A percentile compares a stretch with the other conserved stretches of the same genome.
These are phyloP conservation scores for Nannospalax galili DNA, from an alignment of 2,113 vertebrate species.

Conservation along the genomic window DNA sequence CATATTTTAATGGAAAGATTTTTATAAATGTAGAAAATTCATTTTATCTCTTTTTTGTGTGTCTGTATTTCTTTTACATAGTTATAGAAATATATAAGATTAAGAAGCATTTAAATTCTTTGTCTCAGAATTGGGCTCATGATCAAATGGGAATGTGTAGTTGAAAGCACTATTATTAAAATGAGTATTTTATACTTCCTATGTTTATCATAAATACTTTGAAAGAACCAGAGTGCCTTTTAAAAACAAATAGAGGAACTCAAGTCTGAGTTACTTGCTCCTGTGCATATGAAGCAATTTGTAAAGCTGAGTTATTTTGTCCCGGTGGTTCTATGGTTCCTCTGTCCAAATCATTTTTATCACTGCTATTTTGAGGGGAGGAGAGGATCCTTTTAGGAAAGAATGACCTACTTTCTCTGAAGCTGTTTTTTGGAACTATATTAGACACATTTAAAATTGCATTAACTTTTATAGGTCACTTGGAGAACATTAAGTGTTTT, in stretches of 20 bases:
- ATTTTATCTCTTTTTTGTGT: background rate
- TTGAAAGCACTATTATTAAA: constrained; percentile 11
- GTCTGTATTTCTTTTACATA: background rate
- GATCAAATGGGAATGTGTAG: background rate
- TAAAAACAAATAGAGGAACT: no score
- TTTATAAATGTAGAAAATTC: background rate
- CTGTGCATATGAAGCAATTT: background rate
- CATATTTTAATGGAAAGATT: background rate
- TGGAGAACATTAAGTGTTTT: constrained; percentile 33
- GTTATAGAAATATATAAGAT: background rate
- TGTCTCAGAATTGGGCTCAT: background rate
- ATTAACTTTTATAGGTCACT: constrained; percentile 57
- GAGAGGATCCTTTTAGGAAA: background rate
- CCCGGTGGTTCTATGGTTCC: background rate
- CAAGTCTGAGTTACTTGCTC: background rate
- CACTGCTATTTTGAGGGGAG: background rate
- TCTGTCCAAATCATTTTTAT: constrained; percentile 35
- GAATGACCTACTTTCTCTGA: constrained; percentile 55
- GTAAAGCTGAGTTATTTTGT: background rate
- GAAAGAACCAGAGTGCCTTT: background rate
- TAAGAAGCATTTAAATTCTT: background rate
- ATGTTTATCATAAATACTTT: background rate
- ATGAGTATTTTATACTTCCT: background rate
- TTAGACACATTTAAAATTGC: constrained; percentile 48
- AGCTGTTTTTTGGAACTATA: constrained; percentile 7